A percentile compares a stretch with the other conserved stretches of the same genome.
Evolutionary conservation across 2,888 invertebrate genomes (phyloP).

Genomic region (Pegoplata infirma): DNA sequence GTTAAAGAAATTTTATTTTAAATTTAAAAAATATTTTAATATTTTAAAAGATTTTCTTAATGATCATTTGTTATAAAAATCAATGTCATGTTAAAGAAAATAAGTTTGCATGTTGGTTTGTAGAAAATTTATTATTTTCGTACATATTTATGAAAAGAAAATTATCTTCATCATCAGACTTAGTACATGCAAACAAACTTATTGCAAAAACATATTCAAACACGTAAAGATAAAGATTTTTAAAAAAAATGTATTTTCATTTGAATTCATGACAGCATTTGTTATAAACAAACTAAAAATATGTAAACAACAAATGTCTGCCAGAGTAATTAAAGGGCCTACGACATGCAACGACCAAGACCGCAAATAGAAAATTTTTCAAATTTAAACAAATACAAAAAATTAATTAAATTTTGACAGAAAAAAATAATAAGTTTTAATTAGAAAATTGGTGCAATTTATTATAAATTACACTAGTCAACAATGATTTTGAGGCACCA

Average conservation of each 20-base stretch:
- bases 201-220: constrained; percentile 51
- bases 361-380: not conserved
- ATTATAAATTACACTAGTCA: not conserved
- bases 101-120: constrained; percentile 50
- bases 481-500: no score
- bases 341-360: constrained; percentile 40
- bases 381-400: not conserved
- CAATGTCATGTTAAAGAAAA: constrained; percentile 62
- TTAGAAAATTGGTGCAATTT: not conserved
- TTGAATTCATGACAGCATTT: constrained; percentile 42
- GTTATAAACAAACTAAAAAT: constrained; percentile 46
- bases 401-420: constrained; percentile 3
- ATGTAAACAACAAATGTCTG: constrained; percentile 54
- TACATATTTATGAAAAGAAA: constrained; percentile 39
- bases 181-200: constrained; percentile 51
- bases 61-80: constrained; percentile 47
- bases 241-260: constrained; percentile 18
- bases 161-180: constrained; percentile 33
- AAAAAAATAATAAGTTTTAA: not conserved
- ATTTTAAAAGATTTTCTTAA: not conserved
- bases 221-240: constrained; percentile 45
- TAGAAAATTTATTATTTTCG: constrained; percentile 52
- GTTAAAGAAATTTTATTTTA: not conserved
- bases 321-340: constrained; percentile 44
- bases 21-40: not conserved